Conservation (phyloP, 1,140 invertebrate genomes). For the Sycophaga agraensis region DNA sequence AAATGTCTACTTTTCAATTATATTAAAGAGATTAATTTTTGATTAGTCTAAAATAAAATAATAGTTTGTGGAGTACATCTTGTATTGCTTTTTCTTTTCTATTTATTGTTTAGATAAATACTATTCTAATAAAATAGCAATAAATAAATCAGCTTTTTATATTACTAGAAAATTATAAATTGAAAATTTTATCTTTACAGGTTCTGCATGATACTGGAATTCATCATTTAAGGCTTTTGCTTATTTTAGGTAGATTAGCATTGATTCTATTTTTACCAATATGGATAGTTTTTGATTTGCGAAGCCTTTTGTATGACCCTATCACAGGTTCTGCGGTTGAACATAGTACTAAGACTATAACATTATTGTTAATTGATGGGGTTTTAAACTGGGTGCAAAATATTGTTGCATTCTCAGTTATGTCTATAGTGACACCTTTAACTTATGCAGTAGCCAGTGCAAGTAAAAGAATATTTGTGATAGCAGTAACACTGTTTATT, state of each 20-base stretch:
- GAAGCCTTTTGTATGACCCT: slow-evolving; percentile 66
- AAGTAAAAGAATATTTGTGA: slow-evolving; percentile 93
- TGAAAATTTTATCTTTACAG: slow-evolving; percentile 52
- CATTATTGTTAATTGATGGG: slow-evolving; percentile 79
- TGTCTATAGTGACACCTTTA: slow-evolving; percentile 85
- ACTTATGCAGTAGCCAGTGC: slow-evolving; percentile 95
- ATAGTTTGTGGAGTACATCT: too few relatives aligned
- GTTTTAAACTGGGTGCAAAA: slow-evolving; percentile 93
- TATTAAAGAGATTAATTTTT: too few relatives aligned
- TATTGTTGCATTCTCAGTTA: slow-evolving; percentile 89
- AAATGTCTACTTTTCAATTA: too few relatives aligned
- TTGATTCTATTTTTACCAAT: slow-evolving; percentile 84
- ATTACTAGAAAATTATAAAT: not conserved
- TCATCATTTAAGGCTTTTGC: slow-evolving; percentile 85
- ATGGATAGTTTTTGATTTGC: slow-evolving; percentile 79
- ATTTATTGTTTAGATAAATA: slow-evolving; percentile 3
- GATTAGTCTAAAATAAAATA: too few relatives aligned
- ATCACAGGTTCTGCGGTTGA: slow-evolving; percentile 52
- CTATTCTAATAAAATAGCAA: not conserved
- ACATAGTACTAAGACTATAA: slow-evolving; percentile 56
- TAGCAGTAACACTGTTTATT: slow-evolving; percentile 83
- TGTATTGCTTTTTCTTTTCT: too few relatives aligned
- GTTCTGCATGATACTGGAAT: slow-evolving; percentile 84
- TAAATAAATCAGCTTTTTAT: not conserved
- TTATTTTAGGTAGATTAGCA: slow-evolving; percentile 77